These are phyloP conservation scores for Micropoecilia bifurca DNA, from an alignment of 2,797 vertebrate genomes.

Conservation along the genomic window DNA sequence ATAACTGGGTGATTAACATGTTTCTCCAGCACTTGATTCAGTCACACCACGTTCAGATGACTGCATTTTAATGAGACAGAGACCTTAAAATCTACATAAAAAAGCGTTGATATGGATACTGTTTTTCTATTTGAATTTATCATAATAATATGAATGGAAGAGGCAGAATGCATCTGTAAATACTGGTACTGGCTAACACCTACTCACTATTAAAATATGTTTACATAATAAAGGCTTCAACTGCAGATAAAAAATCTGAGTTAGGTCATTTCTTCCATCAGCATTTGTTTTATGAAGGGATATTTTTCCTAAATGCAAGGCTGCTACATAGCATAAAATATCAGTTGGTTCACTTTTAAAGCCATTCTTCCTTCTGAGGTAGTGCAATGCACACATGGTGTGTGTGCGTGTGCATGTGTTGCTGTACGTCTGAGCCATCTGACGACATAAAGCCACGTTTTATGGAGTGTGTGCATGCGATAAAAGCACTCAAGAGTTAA, in stretches of 20 bases:
- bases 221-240: background rate
- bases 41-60: background rate
- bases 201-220: conserved; percentile 13
- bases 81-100: background rate
- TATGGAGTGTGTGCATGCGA: conserved; percentile 77
- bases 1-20: background rate
- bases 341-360: conserved; percentile 21
- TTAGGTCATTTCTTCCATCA: background rate
- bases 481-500: conserved; percentile 83
- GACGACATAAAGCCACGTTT: conserved; percentile 58
- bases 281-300: background rate
- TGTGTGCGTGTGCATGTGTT: conserved; percentile 52
- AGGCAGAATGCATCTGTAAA: conserved; percentile 25
- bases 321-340: background rate
- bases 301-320: conserved; percentile 5
- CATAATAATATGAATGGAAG: conserved; percentile 35
- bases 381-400: conserved; percentile 24
- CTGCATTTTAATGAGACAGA: background rate
- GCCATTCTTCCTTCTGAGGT: conserved; percentile 8
- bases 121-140: conserved; percentile 31
- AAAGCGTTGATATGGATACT: background rate
- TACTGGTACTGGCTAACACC: background rate
- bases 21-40: background rate
- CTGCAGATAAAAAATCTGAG: background rate
- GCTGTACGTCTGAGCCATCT: conserved; percentile 40